These are phyloP conservation scores for Drosophila ezoana DNA, from an alignment of 2,888 invertebrate species.

Conservation along the genomic window DNA sequence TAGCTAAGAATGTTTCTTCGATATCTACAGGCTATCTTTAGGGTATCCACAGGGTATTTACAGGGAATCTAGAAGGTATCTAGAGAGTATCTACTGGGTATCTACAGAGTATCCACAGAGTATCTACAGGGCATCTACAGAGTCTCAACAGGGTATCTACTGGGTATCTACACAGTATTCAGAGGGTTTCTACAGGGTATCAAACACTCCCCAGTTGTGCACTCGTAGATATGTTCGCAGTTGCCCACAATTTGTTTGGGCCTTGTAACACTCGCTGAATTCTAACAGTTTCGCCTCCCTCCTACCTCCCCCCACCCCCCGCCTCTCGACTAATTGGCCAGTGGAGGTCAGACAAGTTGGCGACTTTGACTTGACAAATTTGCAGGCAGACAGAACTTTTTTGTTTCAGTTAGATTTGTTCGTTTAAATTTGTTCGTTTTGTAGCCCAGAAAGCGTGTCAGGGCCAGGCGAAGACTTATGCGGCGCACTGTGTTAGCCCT, in stretches of 20 bases:
- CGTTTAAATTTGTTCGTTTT: constrained; percentile 4
- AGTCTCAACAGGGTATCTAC: too few species aligned
- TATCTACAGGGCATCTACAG: too few species aligned
- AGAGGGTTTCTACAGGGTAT: too few species aligned
- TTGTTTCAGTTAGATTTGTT: not conserved
- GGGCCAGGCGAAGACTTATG: constrained; percentile 43
- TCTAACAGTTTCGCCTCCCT: constrained; percentile 7
- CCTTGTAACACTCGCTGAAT: constrained; percentile 38
- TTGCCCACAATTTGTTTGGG: constrained; percentile 21
- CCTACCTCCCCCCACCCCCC: not conserved
- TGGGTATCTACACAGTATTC: not conserved
- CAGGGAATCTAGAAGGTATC: too few species aligned
- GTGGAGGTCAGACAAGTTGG: constrained; percentile 50
- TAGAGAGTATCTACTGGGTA: too few species aligned
- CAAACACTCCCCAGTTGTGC: too few species aligned
- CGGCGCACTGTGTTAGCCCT: constrained; percentile 44
- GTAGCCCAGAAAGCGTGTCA: constrained; percentile 58
- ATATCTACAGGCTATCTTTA: too few species aligned
- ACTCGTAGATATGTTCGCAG: not conserved
- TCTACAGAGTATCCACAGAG: too few species aligned
- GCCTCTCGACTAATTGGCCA: constrained; percentile 35
- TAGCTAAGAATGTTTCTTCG: too few species aligned
- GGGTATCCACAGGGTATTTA: too few species aligned
- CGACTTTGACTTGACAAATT: constrained; percentile 57
- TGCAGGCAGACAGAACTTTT: constrained; percentile 43